Evolutionary conservation across 2,888 invertebrate genomes (phyloP), one percentile per base, ranked within the genome.

Genomic region (Amblyteles armatorius): DNA sequence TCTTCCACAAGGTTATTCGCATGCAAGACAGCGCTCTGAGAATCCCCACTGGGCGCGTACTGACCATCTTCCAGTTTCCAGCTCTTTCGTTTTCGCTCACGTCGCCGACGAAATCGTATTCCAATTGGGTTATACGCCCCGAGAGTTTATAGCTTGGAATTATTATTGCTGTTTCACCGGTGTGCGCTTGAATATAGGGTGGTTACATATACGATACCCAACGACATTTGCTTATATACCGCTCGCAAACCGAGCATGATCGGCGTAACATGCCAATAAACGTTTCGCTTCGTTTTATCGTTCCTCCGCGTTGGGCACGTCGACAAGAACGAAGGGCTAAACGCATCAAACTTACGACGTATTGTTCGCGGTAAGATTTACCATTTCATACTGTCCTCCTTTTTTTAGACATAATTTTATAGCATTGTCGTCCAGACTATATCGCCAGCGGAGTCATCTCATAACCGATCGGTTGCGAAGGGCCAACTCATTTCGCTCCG

Each of bases 251-350:
- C 55, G 72, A 78, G 77, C 83, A 85, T 86, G 84, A 82, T 82
- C 82, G 72, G 29, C 60, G 72, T 84, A 87, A 87, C 88, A 86
- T 79, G 87, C 88, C 88, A 88, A 88, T 89, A 90, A 90, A 91
- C 88, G 89, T 80, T 86, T 80, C 84, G 74, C 82, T 80, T 84
- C 86, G 85, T 87, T 89, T 87, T 87, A 86, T 90, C 88, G 88
- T 86, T 88, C 83, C 79, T 40, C 72, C 86, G 84, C 85, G 79
- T 84, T 82, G 85, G 89, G 63, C 22, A 33, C 57, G 72, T 79
- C 52, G 44, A 44, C 3, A 13, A 33, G 68, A 78, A 22, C 52
- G 57, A 74, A 83, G 52, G 74, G 48, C 26, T 4, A 71, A 60
- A 72, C 13, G 16, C 71, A 40, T 65, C 48, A 71, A 67, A 71